Evolutionary conservation across 2,797 vertebrate genomes (phyloP), one percentile per base, ranked within the genome.

Genomic region (Coregonus suidteri): DNA sequence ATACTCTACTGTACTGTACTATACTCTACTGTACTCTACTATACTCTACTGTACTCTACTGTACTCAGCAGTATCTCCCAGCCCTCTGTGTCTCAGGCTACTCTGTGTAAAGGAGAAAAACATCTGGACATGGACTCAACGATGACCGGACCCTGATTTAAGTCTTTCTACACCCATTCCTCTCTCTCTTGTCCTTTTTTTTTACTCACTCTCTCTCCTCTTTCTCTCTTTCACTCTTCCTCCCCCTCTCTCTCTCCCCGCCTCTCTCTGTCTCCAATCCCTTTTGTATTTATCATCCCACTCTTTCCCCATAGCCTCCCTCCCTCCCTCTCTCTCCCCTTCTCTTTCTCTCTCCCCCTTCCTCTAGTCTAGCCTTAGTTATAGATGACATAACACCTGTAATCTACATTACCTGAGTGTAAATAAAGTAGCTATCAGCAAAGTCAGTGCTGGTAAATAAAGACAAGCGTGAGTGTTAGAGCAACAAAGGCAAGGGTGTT

Each of bases 31-130:
- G 1, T 9, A 0, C 41, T 47, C 9, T 47, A 47, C 7, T 7
- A 7, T 47, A 47, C 41, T 11, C 41, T 47, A 3, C 41, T 11
- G 3, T 47, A 47, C 41, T 11, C 41, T 47, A 2, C 9, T 67
- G 62, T 41, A n/a, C 37, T 35, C 41, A 18, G 41, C 4, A 15
- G 37, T 37, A 47, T 31, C 35, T 62, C 66, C 15, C 14, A n/a
- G 74, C 4, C 53, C 35, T 71, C 30, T 74, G 69, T 71, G n/a
- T 37, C 73, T 25, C 73, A 37, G 31, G 72, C 72, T n/a, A 20
- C 4, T 11, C 30, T 62, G 34, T 74, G 34, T 74, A 34, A 37
- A 68, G 15, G 34, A 62, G 56, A 53, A 30, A 37, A 52, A 74
- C 56, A 74, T 25, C 72, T 73, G 72, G 54, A 73, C 53, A 62